These are phyloP conservation scores for Chirona hameri DNA, from an alignment of 2,888 invertebrate genomes.

Conservation along the genomic window DNA sequence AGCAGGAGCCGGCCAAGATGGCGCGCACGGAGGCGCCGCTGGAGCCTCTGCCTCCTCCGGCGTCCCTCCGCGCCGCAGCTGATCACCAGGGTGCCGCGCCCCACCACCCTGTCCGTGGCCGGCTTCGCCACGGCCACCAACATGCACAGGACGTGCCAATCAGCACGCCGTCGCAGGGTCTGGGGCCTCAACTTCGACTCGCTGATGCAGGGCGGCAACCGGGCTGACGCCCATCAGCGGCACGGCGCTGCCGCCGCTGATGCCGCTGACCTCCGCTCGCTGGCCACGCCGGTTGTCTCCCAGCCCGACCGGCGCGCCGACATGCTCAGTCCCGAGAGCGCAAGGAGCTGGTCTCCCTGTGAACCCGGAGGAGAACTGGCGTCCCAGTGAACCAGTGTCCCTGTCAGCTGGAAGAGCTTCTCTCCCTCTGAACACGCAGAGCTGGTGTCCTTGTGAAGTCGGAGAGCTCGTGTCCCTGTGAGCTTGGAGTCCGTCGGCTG, in stretches of 20 bases:
- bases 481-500: no score
- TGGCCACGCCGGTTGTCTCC: slow-evolving; percentile 59
- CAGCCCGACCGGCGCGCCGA: slow-evolving; percentile 43
- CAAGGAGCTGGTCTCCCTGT: slow-evolving; percentile 68
- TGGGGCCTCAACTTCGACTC: slow-evolving; percentile 84
- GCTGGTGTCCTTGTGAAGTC: no score
- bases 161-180: slow-evolving; percentile 73
- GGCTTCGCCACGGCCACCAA: slow-evolving; percentile 42
- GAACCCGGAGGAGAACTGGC: no score
- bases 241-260: slow-evolving; percentile 44
- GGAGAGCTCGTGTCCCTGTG: no score
- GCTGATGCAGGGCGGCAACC: slow-evolving; percentile 88
- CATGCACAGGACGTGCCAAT: slow-evolving; percentile 67
- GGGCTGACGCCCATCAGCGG: slow-evolving; percentile 74
- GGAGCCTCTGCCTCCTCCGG: neutral
- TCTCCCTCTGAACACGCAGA: no score
- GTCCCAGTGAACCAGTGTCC: no score
- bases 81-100: slow-evolving; percentile 41
- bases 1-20: neutral
- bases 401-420: no score
- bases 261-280: slow-evolving; percentile 38
- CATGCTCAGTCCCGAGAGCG: slow-evolving; percentile 61
- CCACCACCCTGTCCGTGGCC: slow-evolving; percentile 49
- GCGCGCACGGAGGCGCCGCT: slow-evolving; percentile 22
- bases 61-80: neutral